phyloP scores from a whole-genome alignment of 2,888 invertebrate genomes.

The Drosophila setosimentum region DNA sequence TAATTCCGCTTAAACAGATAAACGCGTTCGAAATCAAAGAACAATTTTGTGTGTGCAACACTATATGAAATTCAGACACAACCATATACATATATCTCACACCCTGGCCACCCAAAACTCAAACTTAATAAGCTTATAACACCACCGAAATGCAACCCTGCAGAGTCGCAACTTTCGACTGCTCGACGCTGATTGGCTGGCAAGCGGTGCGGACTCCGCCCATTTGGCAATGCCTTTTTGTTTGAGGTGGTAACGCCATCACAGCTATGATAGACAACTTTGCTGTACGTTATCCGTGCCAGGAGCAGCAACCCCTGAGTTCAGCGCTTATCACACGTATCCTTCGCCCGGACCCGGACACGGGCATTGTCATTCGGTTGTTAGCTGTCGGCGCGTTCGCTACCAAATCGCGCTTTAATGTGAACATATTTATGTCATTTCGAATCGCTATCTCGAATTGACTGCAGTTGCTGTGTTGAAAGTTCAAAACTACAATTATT shows the following conservation, averaged over 20 bases:
- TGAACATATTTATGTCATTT: conserved; percentile 5
- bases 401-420: conserved; percentile 57
- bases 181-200: conserved; percentile 54
- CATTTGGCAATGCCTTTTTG: conserved; percentile 49
- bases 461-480: neutral
- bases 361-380: conserved; percentile 57
- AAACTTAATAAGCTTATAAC: conserved; percentile 74
- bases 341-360: conserved; percentile 25
- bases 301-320: conserved; percentile 46
- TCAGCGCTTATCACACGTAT: conserved; percentile 61
- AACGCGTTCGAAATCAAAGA: conserved; percentile 66
- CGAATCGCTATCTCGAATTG: conserved; percentile 6
- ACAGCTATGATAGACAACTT: conserved; percentile 41
- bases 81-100: neutral
- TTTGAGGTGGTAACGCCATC: conserved; percentile 69
- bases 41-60: conserved; percentile 59
- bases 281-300: conserved; percentile 24
- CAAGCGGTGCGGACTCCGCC: conserved; percentile 48
- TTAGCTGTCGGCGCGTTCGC: conserved; percentile 59
- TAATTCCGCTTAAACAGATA: conserved; percentile 80
- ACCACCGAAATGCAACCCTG: conserved; percentile 69
- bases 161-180: conserved; percentile 33
- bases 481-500: neutral
- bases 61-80: conserved; percentile 36
- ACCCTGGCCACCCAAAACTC: conserved; percentile 23